Evolutionary conservation across 2,797 vertebrate species (phyloP).

Genomic region (Myioborus miniatus): DNA sequence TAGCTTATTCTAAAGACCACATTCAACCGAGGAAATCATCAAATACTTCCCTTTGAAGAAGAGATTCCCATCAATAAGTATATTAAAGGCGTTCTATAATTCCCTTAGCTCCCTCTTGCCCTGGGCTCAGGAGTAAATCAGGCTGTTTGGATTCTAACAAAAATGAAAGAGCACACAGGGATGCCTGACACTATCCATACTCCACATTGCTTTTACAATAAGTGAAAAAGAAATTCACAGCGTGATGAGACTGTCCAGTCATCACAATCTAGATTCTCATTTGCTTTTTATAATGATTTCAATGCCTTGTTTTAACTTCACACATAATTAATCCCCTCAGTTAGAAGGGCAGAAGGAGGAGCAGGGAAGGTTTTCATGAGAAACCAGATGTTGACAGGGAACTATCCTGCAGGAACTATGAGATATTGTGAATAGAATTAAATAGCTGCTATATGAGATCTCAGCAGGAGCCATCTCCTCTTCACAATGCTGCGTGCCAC

Average conservation of each 20-base stretch:
- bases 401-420: background rate
- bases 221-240: background rate
- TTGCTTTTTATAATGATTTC: background rate
- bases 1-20: background rate
- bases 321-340: background rate
- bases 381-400: constrained; percentile 2
- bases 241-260: background rate
- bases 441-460: background rate
- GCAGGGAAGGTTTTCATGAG: background rate
- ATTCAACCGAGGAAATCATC: background rate
- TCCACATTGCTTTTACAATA: background rate
- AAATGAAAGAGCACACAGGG: background rate
- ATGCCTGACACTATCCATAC: background rate
- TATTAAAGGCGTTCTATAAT: background rate
- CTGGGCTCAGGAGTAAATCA: background rate
- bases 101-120: background rate
- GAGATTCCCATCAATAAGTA: background rate
- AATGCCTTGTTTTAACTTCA: background rate
- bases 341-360: background rate
- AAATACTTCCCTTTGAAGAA: background rate
- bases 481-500: background rate
- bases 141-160: background rate
- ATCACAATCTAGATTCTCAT: background rate
- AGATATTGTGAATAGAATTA: background rate
- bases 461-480: background rate